These are phyloP conservation scores for Campylomormyrus tamandua DNA, from an alignment of 2,113 vertebrate species.

Conservation along the genomic window DNA sequence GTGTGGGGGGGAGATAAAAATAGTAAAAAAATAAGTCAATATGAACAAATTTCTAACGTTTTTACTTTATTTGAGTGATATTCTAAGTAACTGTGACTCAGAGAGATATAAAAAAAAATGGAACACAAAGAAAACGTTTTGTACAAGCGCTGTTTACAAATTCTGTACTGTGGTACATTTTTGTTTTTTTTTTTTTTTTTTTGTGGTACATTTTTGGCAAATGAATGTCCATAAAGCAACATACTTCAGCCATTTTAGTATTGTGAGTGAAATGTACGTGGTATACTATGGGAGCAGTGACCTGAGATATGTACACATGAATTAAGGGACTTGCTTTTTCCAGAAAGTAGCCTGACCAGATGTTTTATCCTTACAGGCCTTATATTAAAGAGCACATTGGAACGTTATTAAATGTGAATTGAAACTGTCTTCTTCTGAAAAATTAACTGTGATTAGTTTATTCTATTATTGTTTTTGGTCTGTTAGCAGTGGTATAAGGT, in stretches of 20 bases:
- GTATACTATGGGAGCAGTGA: background rate
- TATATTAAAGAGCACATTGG: background rate
- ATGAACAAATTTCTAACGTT: background rate
- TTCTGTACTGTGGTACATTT: background rate
- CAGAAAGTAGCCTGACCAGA: background rate
- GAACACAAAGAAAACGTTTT: background rate
- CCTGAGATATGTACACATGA: background rate
- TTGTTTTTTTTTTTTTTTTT: no score
- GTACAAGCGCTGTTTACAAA: background rate
- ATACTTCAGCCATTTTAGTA: background rate
- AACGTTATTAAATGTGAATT: background rate
- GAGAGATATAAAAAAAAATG: background rate
- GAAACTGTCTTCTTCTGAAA: background rate
- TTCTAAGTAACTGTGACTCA: background rate
- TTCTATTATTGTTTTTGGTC: background rate
- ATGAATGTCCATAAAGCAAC: background rate
- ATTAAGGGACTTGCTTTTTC: background rate
- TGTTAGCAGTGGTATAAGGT: background rate
- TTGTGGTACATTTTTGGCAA: background rate
- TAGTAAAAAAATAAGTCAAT: background rate
- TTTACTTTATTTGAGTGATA: background rate
- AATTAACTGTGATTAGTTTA: background rate
- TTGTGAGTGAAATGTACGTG: background rate
- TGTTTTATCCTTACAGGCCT: background rate
- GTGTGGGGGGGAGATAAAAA: background rate